phyloP scores from a whole-genome alignment of 1,140 invertebrate species.

The Mycetomoellerius zeteki region DNA sequence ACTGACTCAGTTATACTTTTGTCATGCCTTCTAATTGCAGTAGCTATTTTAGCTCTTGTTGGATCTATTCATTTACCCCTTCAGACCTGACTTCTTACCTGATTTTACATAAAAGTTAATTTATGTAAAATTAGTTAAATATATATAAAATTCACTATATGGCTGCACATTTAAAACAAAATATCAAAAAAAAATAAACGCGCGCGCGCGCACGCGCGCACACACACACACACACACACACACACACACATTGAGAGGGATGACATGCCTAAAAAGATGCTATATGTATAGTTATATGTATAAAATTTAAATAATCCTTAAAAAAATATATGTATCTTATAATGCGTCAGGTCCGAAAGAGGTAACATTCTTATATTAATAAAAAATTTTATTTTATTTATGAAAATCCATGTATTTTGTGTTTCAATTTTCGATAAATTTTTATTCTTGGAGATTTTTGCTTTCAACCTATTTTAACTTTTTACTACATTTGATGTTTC shows the following conservation, averaged over 20 bases:
- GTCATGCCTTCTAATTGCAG: neutral
- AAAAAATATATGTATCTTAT: conserved; percentile 5
- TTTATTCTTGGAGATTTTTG: neutral
- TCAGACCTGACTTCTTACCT: neutral
- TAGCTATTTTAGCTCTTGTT: conserved; percentile 11
- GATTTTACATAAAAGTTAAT: conserved; percentile 18
- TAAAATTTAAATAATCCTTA: conserved; percentile 8
- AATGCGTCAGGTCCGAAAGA: conserved; percentile 13
- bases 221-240: neutral
- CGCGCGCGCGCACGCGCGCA: neutral
- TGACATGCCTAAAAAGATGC: neutral
- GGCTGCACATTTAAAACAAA: neutral
- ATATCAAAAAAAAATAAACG: neutral
- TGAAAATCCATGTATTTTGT: neutral
- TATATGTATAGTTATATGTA: neutral
- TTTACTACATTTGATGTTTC: neutral
- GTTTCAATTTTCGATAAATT: neutral
- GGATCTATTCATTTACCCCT: neutral
- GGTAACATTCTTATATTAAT: neutral
- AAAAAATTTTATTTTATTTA: neutral
- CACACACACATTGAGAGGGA: neutral
- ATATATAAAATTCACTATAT: neutral
- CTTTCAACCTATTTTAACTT: neutral
- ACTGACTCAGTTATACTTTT: neutral
- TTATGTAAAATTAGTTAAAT: neutral